These are phyloP conservation scores for Eupeodes latifasciatus DNA, from an alignment of 2,888 invertebrate genomes.

Conservation along the genomic window DNA sequence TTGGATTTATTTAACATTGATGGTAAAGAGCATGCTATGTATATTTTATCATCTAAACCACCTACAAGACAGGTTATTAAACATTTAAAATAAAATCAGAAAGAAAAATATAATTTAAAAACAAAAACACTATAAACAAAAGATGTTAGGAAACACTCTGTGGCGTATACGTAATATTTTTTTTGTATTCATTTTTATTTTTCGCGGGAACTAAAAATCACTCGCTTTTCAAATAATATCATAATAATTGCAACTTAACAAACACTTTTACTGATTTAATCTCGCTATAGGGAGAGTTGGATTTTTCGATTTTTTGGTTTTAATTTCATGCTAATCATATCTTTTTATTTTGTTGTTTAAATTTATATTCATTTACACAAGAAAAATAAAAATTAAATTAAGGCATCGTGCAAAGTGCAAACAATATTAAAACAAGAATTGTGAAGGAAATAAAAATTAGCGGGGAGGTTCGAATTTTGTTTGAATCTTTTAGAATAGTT, in stretches of 20 bases:
- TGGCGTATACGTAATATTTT: slow-evolving; percentile 53
- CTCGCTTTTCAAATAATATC: background rate
- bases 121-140: slow-evolving; percentile 26
- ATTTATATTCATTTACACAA: slow-evolving; percentile 26
- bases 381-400: background rate
- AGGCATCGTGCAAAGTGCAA: slow-evolving; percentile 72
- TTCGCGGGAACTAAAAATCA: background rate
- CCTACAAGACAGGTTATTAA: slow-evolving; percentile 35
- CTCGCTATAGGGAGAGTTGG: slow-evolving; percentile 18
- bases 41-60: slow-evolving; percentile 12
- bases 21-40: slow-evolving; percentile 30
- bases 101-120: background rate
- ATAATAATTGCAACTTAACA: slow-evolving; percentile 68
- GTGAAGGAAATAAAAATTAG: slow-evolving; percentile 35
- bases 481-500: background rate
- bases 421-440: slow-evolving; percentile 38
- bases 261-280: slow-evolving; percentile 59
- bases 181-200: background rate
- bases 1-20: slow-evolving; percentile 15
- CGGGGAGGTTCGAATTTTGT: slow-evolving; percentile 50
- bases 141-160: slow-evolving; percentile 7
- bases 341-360: background rate
- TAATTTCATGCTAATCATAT: slow-evolving; percentile 66
- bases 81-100: background rate
- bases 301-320: slow-evolving; percentile 12